Evolutionary conservation across 1,140 invertebrate species (phyloP), one percentile per base, ranked within the genome.

Genomic region (Diabrotica virgifera): DNA sequence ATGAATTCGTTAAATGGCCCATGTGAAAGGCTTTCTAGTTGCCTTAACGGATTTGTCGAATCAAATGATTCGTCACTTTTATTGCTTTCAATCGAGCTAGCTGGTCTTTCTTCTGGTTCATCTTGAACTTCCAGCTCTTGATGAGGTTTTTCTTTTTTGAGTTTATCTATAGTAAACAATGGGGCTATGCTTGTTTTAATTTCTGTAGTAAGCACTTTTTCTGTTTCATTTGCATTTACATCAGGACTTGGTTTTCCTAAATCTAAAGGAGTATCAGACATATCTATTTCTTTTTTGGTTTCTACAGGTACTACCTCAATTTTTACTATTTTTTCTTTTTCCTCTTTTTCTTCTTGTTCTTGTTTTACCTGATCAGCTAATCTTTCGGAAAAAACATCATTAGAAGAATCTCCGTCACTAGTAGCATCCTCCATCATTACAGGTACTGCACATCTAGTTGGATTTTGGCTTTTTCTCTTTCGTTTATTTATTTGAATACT

Each of bases 391-490:
- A 76, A 78, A 24, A 77, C 76, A 72, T 90, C 89, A 69, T 86
- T 87, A 0, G 88, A 90, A 8, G 84, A 85, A 58, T 87, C 85
- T 10, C 85, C 85, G 56, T 88, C 86, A 11, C 84, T 86, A n/a
- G 65, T 67, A 12, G 68, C 59, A 56, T 79, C 76, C 59, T 77
- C 76, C 68, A 74, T 75, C 53, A 87, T 82, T 5, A 82, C 77
- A 12, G 83, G 85, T 52, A 89, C 82, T 3, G 91, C 87, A 76
- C 90, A 93, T 63, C 93, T 85, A 0, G 91, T 95, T 0, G 95
- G 95, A 78, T 96, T 95, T 72, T 94, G 89, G 72, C 90, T 95
- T 80, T 97, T 98, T 56, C 95, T 82, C 80, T 97, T 95, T 55
- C 94, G 81, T 60, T 89, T 89, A 75, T 81, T 85, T 66, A 73